Conservation (phyloP, 2,113 vertebrate species). For the Macrotus californicus region DNA sequence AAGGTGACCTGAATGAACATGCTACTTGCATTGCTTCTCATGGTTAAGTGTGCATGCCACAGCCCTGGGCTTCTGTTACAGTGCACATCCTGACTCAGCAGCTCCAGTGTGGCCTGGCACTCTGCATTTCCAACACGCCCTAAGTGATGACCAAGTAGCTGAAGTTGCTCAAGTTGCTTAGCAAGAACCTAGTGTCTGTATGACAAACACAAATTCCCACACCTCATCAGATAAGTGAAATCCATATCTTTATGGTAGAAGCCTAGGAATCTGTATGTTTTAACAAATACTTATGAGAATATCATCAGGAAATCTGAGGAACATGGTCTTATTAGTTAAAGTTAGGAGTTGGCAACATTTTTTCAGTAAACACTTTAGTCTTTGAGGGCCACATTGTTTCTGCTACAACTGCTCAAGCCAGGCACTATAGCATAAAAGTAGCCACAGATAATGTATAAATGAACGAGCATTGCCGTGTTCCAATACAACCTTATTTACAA, state of each 20-base stretch:
- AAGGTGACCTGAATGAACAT: neutral
- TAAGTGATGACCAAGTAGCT: neutral
- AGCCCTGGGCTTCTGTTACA: neutral
- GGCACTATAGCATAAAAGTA: neutral
- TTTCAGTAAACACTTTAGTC: neutral
- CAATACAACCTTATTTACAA: conserved; percentile 49
- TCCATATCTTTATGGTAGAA: neutral
- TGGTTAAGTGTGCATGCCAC: neutral
- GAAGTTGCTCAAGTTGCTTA: neutral
- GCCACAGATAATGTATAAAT: neutral
- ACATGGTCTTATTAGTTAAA: neutral
- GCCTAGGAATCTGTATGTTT: neutral
- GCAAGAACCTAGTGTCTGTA: neutral
- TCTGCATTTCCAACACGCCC: neutral
- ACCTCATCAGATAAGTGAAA: neutral
- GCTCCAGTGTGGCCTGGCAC: neutral
- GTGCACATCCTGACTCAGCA: neutral
- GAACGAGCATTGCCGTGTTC: neutral
- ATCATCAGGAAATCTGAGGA: neutral
- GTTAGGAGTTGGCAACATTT: neutral
- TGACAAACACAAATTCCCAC: neutral
- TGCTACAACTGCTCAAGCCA: neutral
- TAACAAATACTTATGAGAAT: neutral
- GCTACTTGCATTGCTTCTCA: neutral
- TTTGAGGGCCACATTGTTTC: neutral